phyloP scores from a whole-genome alignment of 2,888 invertebrate genomes.

The Andrena trimmerana region DNA sequence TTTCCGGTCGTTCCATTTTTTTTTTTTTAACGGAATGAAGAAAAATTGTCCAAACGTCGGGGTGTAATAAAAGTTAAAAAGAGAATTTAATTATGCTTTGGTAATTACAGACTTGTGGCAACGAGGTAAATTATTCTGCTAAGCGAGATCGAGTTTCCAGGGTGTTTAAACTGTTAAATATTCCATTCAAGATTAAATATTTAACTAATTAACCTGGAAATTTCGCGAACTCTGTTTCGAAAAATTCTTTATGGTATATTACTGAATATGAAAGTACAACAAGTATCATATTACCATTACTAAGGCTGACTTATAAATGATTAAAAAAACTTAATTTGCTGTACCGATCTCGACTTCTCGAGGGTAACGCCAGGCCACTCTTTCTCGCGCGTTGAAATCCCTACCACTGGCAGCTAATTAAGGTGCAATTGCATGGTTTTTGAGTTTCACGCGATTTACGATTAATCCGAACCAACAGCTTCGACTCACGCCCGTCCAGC shows the following conservation, averaged over 20 bases:
- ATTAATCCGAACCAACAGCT: slow-evolving; percentile 38
- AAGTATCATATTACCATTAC: no score
- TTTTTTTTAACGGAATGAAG: background rate
- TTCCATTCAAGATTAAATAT: background rate
- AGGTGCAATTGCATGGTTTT: slow-evolving; percentile 13
- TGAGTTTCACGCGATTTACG: slow-evolving; percentile 25
- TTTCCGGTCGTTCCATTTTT: background rate
- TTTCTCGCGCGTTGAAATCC: slow-evolving; percentile 9
- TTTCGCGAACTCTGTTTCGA: no score
- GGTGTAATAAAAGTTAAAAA: background rate
- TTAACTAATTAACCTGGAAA: background rate
- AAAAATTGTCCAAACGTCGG: background rate
- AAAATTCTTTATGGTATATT: no score
- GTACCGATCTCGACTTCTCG: background rate
- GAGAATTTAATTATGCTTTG: background rate
- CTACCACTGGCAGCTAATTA: slow-evolving; percentile 10
- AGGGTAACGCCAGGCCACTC: background rate
- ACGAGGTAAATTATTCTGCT: background rate
- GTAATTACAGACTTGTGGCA: background rate
- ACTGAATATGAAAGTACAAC: background rate
- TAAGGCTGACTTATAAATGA: no score
- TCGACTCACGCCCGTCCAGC: slow-evolving; percentile 36
- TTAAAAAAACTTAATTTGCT: no score
- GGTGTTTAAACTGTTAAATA: background rate
- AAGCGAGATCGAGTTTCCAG: background rate